These are phyloP conservation scores for Reticulitermes lucifugus DNA, from an alignment of 2,888 invertebrate genomes.

Conservation along the genomic window DNA sequence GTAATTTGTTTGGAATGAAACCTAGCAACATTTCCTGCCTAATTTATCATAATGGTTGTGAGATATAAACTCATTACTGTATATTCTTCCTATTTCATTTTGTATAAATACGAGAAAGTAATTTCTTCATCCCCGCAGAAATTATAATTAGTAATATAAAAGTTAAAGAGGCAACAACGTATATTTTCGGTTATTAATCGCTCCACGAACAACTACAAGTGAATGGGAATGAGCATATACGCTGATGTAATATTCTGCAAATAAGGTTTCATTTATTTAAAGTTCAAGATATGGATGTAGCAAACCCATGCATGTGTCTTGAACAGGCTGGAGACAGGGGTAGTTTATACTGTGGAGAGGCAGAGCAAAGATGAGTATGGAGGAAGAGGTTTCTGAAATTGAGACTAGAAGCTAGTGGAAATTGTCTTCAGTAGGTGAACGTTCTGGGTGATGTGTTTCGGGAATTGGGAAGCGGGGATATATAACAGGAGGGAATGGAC, in stretches of 20 bases:
- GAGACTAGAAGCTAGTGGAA: background rate
- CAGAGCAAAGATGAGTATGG: background rate
- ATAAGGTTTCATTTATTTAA: background rate
- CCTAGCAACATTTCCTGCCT: too few species aligned
- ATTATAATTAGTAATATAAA: background rate
- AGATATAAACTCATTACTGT: too few species aligned
- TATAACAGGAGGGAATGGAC: conserved; percentile 12
- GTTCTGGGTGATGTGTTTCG: background rate
- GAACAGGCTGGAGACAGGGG: background rate
- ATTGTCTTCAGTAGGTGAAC: conserved; percentile 30
- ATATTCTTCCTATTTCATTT: too few species aligned
- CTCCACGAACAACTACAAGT: background rate
- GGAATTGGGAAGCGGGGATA: conserved; percentile 1
- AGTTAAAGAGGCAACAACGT: background rate
- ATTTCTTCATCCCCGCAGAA: too few species aligned
- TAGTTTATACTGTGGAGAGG: background rate
- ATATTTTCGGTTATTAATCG: background rate
- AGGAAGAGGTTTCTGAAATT: background rate
- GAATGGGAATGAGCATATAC: background rate
- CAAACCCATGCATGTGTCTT: background rate
- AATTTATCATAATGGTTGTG: too few species aligned
- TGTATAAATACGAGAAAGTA: too few species aligned
- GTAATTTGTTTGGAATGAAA: too few species aligned
- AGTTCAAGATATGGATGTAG: background rate
- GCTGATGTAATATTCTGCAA: background rate